These are phyloP conservation scores for Glareola pratincola DNA, from an alignment of 2,113 vertebrate species.

Conservation along the genomic window DNA sequence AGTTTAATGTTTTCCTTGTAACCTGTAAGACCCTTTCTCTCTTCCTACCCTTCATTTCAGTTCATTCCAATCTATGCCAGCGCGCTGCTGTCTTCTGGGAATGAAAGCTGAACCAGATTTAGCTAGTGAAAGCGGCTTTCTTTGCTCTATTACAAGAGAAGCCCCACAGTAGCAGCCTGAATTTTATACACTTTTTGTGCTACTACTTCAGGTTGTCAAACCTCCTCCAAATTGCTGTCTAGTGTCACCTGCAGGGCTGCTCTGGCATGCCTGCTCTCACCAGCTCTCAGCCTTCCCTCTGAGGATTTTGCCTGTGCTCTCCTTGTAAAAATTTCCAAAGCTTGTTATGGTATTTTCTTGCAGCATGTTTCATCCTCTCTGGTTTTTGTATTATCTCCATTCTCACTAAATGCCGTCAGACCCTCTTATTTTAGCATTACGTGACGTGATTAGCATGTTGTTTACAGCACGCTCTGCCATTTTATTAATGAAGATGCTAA, in stretches of 20 bases:
- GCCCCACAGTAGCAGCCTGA: background rate
- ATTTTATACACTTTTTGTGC: background rate
- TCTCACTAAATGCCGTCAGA: background rate
- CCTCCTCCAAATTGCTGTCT: background rate
- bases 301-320: rapidly evolving
- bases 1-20: background rate
- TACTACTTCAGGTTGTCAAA: background rate
- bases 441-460: background rate
- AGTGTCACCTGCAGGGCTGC: background rate
- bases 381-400: background rate
- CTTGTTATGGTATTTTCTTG: background rate
- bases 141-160: background rate
- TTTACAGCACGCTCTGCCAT: background rate
- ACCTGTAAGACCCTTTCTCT: background rate
- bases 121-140: background rate
- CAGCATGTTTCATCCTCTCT: background rate
- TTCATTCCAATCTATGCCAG: background rate
- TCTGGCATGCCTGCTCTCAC: background rate
- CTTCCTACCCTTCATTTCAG: background rate
- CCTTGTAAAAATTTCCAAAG: background rate
- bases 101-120: background rate
- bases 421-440: background rate
- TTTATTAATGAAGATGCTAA: slow-evolving; percentile 39
- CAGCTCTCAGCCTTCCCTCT: background rate
- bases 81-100: background rate